Evolutionary conservation across 2,888 invertebrate genomes (phyloP), one percentile per base, ranked within the genome.

Genomic region (Tetropium fuscum): DNA sequence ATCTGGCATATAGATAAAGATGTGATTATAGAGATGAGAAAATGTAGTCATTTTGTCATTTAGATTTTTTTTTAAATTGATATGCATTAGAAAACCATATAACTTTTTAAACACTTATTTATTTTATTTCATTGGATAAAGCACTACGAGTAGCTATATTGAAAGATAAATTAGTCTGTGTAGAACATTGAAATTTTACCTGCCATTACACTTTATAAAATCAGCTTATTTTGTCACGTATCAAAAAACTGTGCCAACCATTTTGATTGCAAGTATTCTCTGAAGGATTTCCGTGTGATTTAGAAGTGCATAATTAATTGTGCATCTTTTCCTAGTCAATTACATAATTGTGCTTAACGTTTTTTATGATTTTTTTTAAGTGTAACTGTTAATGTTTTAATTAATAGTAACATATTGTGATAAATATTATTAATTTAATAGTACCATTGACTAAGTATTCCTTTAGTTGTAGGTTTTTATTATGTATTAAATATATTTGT

Each of bases 321-420:
- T 44, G 41, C 54, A 57, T 57, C 44, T 58, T 49, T 40, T 51
- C 60, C 61, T 64, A 64, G 64, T 64, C 64, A 64, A 64, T 62
- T 64, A 57, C 30, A 20, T 20, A 16, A 48, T 27, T 36, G 25
- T 51, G 40, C 40, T 40, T 51, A 32, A 13, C 32, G 22, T 44
- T n/a, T n/a, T n/a, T n/a, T 41, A 19, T 38, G 10, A 16, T 36
- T 48, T 57, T 44, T 36, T 36, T 15, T 36, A 51, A 19, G 25
- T 25, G 44, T 40, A 34, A 20, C 40, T 4, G 41, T 59, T 49
- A 44, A n/a, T 22, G 19, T 44, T 51, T 51, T 34, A 38, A 18
- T 34, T 55, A 47, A 48, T 51, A 48, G 57, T 54, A 57, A 60
- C 54, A 63, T 60, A 60, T 55, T 63, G 63, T 63, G 63, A 60